Evolutionary conservation across 2,888 invertebrate genomes (phyloP), one percentile per base, ranked within the genome.

Genomic region (Eretmocerus hayati): DNA sequence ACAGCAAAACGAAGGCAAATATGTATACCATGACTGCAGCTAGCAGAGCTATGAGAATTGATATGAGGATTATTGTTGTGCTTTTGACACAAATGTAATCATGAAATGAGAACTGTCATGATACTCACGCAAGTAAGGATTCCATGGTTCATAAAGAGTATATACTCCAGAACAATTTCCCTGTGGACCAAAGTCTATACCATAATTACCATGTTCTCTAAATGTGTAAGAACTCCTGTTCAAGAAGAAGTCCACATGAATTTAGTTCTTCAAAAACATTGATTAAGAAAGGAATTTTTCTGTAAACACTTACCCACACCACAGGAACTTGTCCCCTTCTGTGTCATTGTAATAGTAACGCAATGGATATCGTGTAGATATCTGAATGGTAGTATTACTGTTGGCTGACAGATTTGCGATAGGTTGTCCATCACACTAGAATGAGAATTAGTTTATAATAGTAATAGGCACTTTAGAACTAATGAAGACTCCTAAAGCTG

Each of bases 181-280:
- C 13, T 53, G 45, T 2, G 52, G 36, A 1, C 65, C 62, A 42
- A 73, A 54, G 57, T 72, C 71, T 70, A 71, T 71, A 26, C 66
- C 64, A 55, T 74, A 74, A 37, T 59, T 57, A 6, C 73, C 73
- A 56, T 72, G 63, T 50, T 74, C 69, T 46, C 61, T 62, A 46
- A 74, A 72, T 37, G 46, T 18, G 26, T 46, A 48, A 23, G 48
- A 45, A 22, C 20, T 20, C 13, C 54, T 51, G 26, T 30, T n/a
- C n/a, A 50, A 39, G 11, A 38, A 5, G 26, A 26, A 26, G 26
- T 26, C 37, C n/a, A 36, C 2, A 33, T 32, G 30, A 54, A 50
- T 48, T 33, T 35, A 26, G 18, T 36, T 35, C 11, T 22, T 20
- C 2, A 46, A n/a, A n/a, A n/a, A n/a, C n/a, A 16, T 36, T 19